These are phyloP conservation scores for Spondyliosoma cantharus DNA, from an alignment of 2,797 vertebrate genomes.

Conservation along the genomic window DNA sequence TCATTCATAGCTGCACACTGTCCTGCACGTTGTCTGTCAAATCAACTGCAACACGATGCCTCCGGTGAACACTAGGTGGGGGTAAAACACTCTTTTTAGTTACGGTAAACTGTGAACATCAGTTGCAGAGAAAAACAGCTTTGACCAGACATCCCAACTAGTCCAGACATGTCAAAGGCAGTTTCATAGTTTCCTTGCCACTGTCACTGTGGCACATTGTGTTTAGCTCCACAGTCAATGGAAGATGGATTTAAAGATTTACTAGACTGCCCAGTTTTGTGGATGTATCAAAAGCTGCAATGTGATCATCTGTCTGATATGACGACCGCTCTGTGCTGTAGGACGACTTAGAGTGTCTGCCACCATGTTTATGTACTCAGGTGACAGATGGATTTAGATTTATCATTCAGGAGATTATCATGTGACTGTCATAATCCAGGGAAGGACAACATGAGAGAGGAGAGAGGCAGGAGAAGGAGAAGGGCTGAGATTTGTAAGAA, in stretches of 20 bases:
- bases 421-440: conserved; percentile 72
- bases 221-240: too few species aligned
- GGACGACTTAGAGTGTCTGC: conserved; percentile 41
- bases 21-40: neutral
- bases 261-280: neutral
- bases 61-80: conserved; percentile 63
- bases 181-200: neutral
- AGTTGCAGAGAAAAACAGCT: neutral
- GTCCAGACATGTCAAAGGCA: neutral
- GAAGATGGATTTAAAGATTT: neutral
- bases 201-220: too few species aligned
- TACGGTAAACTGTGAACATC: neutral
- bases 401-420: conserved; percentile 72
- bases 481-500: conserved; percentile 36
- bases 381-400: conserved; percentile 80
- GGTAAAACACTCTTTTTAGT: conserved; percentile 20
- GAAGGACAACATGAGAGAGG: conserved; percentile 65
- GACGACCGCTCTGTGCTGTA: conserved; percentile 32
- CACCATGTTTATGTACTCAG: conserved; percentile 53
- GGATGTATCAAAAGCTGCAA: conserved; percentile 4
- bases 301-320: conserved; percentile 21
- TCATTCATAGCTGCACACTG: neutral
- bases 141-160: neutral
- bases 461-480: conserved; percentile 6
- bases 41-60: neutral